phyloP scores from a whole-genome alignment of 2,888 invertebrate species.

The Fragum fragum region DNA sequence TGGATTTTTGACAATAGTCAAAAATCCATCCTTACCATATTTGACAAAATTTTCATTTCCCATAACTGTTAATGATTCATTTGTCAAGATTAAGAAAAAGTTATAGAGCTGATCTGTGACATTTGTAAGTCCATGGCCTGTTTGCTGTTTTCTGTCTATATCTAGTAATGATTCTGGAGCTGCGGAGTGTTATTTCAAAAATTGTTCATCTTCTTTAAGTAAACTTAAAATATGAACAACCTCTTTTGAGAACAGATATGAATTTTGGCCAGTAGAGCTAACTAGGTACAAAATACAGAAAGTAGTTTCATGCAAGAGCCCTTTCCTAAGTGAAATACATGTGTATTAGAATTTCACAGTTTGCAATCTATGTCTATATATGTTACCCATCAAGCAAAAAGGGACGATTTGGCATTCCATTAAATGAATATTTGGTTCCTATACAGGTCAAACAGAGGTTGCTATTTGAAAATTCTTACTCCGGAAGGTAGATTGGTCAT shows the following conservation, averaged over 20 bases:
- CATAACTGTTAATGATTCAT: not conserved
- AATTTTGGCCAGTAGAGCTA: not conserved
- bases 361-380: not conserved
- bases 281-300: too few species aligned
- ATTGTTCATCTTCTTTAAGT: slow-evolving; percentile 44
- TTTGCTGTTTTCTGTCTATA: slow-evolving; percentile 23
- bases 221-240: slow-evolving; percentile 18
- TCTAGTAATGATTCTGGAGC: slow-evolving; percentile 48
- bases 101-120: slow-evolving; percentile 37
- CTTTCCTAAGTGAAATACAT: too few species aligned
- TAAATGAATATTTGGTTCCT: too few species aligned
- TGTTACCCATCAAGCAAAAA: not conserved
- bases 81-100: slow-evolving; percentile 27
- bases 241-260: slow-evolving; percentile 23
- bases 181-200: slow-evolving; percentile 31
- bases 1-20: slow-evolving; percentile 16
- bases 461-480: too few species aligned
- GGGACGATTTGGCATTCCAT: not conserved
- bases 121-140: slow-evolving; percentile 33
- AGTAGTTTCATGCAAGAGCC: too few species aligned
- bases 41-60: slow-evolving; percentile 39
- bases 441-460: too few species aligned
- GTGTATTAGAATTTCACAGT: too few species aligned
- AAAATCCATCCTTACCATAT: slow-evolving; percentile 42
- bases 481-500: too few species aligned